Evolutionary conservation across 2,888 invertebrate species (phyloP), one percentile per base, ranked within the genome.

Genomic region (Chironomus tentans): DNA sequence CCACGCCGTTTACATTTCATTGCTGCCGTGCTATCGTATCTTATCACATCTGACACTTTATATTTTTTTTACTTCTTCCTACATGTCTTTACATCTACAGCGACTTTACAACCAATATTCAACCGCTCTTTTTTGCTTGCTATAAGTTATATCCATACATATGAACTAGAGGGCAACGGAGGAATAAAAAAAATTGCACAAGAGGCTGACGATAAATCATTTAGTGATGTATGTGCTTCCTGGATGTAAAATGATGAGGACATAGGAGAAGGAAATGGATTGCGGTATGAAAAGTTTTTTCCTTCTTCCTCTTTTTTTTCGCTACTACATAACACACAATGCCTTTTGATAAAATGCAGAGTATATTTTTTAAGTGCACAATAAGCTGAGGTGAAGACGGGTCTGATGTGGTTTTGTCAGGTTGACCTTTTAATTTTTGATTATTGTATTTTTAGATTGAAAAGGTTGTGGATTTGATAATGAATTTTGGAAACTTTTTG

Each of bases 181-280:
- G 18, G 62, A 62, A 62, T 21, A 65, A 65, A 24, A 65, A 65
- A 22, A 21, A 65, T 65, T 65, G 22, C 65, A 12, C 22, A 24
- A 65, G 65, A 22, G 22, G 22, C 22, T 65, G 10, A 13, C 21
- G 12, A 65, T 22, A 65, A 65, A 65, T 62, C 62, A 62, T 62
- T 62, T 62, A 65, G 65, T 22, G 65, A 65, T 22, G 65, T 12
- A 22, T 62, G 62, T 62, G 62, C 62, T 62, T 62, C 62, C 62
- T 62, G 21, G 21, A 12, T 62, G 62, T 38, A 38, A 62, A 62
- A 62, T 62, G 62, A 62, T 62, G 62, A 62, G 62, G 62, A 38
- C 38, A 38, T 21, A 18, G 22, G 22, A 22, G 18, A 22, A 62
- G 22, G 21, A 22, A 22, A 65, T 22, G 22, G 22, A 65, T 65